These are phyloP conservation scores for Antennarius striatus DNA, from an alignment of 2,113 vertebrate species.

Conservation along the genomic window DNA sequence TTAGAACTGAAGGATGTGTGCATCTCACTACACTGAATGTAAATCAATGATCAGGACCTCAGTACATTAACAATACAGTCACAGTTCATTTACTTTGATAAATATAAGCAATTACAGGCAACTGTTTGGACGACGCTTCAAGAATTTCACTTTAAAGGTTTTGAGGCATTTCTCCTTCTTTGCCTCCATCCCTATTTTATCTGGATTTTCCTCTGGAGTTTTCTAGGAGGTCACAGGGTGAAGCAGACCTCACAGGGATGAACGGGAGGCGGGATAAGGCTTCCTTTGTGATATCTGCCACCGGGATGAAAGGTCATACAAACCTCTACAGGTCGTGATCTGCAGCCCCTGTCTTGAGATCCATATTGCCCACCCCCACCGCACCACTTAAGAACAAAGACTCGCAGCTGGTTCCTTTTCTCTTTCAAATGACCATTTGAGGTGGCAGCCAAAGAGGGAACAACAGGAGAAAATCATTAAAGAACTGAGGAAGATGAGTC, in stretches of 20 bases:
- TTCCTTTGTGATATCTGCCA: slow-evolving; percentile 66
- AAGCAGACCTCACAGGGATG: slow-evolving; percentile 72
- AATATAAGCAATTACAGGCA: no score
- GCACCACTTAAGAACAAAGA: slow-evolving; percentile 63
- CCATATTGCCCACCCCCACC: slow-evolving; percentile 43
- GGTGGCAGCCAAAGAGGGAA: slow-evolving; percentile 39
- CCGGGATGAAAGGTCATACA: slow-evolving; percentile 70
- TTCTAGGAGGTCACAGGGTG: slow-evolving; percentile 61
- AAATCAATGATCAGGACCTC: no score
- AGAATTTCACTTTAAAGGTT: no score
- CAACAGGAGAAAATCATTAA: slow-evolving; percentile 21
- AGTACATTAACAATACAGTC: no score
- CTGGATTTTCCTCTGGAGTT: slow-evolving; percentile 57
- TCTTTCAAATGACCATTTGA: slow-evolving; percentile 43
- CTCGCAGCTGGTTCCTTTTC: slow-evolving; percentile 55
- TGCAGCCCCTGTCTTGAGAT: slow-evolving; percentile 64
- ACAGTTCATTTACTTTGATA: no score
- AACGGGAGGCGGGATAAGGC: slow-evolving; percentile 69
- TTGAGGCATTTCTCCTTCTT: no score
- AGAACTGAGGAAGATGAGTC: slow-evolving; percentile 4
- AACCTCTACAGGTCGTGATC: slow-evolving; percentile 69
- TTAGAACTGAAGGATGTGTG: no score
- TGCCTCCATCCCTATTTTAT: slow-evolving; percentile 32
- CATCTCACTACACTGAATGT: no score
- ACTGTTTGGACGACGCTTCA: no score